phyloP scores from a whole-genome alignment of 2,888 invertebrate genomes.

The Spodoptera picta region DNA sequence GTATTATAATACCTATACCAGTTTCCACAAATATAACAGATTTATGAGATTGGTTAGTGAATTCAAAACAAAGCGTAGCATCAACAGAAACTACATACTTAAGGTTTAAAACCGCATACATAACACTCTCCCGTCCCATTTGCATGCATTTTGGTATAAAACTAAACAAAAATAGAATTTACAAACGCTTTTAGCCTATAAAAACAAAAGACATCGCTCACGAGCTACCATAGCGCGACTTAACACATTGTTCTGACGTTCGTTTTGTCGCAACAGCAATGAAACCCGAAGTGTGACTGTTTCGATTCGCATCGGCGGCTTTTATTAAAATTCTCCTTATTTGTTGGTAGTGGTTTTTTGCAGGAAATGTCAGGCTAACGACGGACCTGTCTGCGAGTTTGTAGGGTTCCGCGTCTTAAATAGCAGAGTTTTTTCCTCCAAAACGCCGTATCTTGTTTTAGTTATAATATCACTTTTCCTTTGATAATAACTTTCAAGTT shows the following conservation, averaged over 20 bases:
- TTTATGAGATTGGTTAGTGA: constrained; percentile 18
- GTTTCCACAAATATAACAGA: not conserved
- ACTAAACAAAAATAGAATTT: constrained; percentile 53
- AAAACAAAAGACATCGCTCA: constrained; percentile 54
- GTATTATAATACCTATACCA: too few species aligned
- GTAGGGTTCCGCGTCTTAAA: constrained; percentile 47
- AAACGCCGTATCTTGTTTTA: constrained; percentile 6
- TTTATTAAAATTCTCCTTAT: constrained; percentile 80
- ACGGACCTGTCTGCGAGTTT: constrained; percentile 47
- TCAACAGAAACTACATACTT: constrained; percentile 35
- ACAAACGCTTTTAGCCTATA: constrained; percentile 48
- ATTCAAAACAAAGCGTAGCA: constrained; percentile 24
- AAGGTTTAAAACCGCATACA: constrained; percentile 47
- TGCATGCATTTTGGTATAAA: constrained; percentile 49
- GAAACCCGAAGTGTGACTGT: constrained; percentile 71
- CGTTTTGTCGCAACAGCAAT: constrained; percentile 72
- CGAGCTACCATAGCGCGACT: constrained; percentile 48
- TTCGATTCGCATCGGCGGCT: constrained; percentile 72
- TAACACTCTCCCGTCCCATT: constrained; percentile 40
- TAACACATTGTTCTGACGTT: constrained; percentile 68
- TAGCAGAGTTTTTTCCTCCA: constrained; percentile 20
- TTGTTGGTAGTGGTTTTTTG: constrained; percentile 67
- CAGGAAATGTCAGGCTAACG: constrained; percentile 64
- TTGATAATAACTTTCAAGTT: constrained; percentile 18
- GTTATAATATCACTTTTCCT: constrained; percentile 6